Evolutionary conservation across 2,113 vertebrate species (phyloP), one percentile per base, ranked within the genome.

Genomic region (Artemisiospiza belli): DNA sequence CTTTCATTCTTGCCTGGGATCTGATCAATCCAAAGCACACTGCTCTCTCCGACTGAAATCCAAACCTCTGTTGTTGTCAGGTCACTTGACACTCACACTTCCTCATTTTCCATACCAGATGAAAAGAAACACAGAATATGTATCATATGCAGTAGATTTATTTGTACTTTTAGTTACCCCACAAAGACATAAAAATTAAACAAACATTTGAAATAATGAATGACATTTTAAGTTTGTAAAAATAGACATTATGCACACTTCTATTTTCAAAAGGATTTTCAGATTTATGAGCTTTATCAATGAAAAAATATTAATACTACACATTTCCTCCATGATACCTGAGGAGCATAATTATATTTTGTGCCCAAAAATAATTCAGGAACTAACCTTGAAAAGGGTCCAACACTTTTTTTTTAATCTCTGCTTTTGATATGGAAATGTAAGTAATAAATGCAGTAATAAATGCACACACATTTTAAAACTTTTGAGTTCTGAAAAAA

Each of bases 141-240:
- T 79, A 57, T 63, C 6, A 4, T 67, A 70, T 30, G 44, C 75
- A 83, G 58, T 69, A 88, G 43, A 72, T 97, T 96, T 93, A 97
- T 96, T 96, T 95, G 85, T 86, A 57, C 35, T 27, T 91, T 93
- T 35, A 57, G 15, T 85, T 91, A 52, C 35, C 74, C 39, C n/a
- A 92, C 49, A 90, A 92, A 83, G 31, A 88, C 90, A 83, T 80
- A 17, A 92, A 94, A 24, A 77, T 77, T 58, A 90, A 91, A 91
- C n/a, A 95, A 51, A 57, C 39, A 72, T 90, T 90, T 91, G 37
- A 55, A 92, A 95, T 90, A 33, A 59, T 43, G 1, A 12, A 41
- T 90, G 72, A 86, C 35, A 39, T 74, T 90, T 85, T 62, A 70
- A 22, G 27, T 59, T 91, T 81, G 78, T 81, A 83, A 90, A 95